Evolutionary conservation across 2,797 vertebrate genomes (phyloP), one percentile per base, ranked within the genome.

Genomic region (Cuculus canorus): DNA sequence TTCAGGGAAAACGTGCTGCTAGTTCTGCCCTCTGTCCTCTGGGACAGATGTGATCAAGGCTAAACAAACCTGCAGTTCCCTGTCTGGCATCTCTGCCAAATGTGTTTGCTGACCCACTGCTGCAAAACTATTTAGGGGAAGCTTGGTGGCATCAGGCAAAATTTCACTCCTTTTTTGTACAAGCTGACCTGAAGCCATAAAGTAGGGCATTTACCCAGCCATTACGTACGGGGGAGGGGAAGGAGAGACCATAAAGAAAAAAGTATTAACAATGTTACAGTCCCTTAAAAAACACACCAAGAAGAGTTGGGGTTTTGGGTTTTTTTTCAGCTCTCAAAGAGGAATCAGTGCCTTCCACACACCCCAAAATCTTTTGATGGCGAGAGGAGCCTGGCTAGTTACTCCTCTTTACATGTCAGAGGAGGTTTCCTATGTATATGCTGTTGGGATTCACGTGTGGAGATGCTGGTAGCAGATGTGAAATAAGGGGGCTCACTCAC

Each of bases 201-300:
- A 10, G 37, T 0, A 3, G 32, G 30, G 15, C 4, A 11, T 35
- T 63, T 28, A 45, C 14, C 11, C 0, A 54, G 14, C 23, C 14
- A 10, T 11, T 32, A 33, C 0, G 0, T 13, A 2, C 13, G 17
- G 7, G 9, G 17, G 5, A 8, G 79, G 48, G 10, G 59, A 88
- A 75, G 93, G 25, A 56, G 11, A 70, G 2, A 17, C 9, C 11
- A 41, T 22, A 17, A 53, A 53, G 43, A 23, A 14, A 61, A 23
- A 8, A 11, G 5, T 25, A 56, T 37, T 72, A 27, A 24, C 4
- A 17, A 15, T 35, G 5, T 69, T 69, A 19, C 30, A 41, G 21
- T 43, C 32, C 37, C 69, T 64, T 13, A 17, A 77, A 79, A 71
- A 84, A 11, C 45, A 2, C 65, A 33, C 11, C 12, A 37, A 75